A percentile compares a stretch with the other conserved stretches of the same genome.
phyloP scores from a whole-genome alignment of 1,140 invertebrate species.

The Drosophila kikkawai region DNA sequence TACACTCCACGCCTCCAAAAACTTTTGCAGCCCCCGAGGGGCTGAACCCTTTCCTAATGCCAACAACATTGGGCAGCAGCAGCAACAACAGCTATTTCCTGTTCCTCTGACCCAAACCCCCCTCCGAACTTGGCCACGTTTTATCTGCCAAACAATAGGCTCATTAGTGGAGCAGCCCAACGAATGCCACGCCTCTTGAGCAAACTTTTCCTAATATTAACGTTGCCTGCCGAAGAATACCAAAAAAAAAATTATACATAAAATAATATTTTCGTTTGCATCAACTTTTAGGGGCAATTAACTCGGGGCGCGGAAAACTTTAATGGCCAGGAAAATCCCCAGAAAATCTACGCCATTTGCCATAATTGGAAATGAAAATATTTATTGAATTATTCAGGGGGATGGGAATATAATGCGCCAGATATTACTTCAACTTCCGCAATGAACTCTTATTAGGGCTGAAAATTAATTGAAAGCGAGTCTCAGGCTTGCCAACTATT shows the following conservation, averaged over 20 bases:
- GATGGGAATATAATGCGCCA: slow-evolving; percentile 41
- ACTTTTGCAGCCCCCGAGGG: slow-evolving; percentile 34
- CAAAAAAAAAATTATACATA: slow-evolving; percentile 46
- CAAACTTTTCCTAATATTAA: slow-evolving; percentile 77
- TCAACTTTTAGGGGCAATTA: slow-evolving; percentile 68
- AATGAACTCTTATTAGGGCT: slow-evolving; percentile 24
- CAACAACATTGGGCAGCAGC: slow-evolving; percentile 34
- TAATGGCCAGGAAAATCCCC: slow-evolving; percentile 41
- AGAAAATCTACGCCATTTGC: slow-evolving; percentile 32
- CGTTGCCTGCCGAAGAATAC: slow-evolving; percentile 3
- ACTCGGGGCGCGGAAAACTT: slow-evolving; percentile 47
- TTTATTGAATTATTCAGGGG: slow-evolving; percentile 75
- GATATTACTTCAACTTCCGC: slow-evolving; percentile 47
- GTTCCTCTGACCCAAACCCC: slow-evolving; percentile 20
- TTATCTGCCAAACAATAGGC: slow-evolving; percentile 74
- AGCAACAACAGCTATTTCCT: slow-evolving; percentile 52
- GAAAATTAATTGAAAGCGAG: slow-evolving; percentile 38
- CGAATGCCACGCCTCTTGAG: slow-evolving; percentile 22
- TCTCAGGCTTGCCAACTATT: slow-evolving; percentile 31
- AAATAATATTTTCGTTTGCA: slow-evolving; percentile 80
- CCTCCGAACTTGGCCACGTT: slow-evolving; percentile 18
- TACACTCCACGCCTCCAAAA: slow-evolving; percentile 20
- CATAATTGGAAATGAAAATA: slow-evolving; percentile 63
- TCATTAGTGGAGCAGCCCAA: slow-evolving; percentile 65
- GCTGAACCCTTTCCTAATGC: slow-evolving; percentile 58